Evolutionary conservation across 2,888 invertebrate species (phyloP).

Genomic region (Agrilus mali): DNA sequence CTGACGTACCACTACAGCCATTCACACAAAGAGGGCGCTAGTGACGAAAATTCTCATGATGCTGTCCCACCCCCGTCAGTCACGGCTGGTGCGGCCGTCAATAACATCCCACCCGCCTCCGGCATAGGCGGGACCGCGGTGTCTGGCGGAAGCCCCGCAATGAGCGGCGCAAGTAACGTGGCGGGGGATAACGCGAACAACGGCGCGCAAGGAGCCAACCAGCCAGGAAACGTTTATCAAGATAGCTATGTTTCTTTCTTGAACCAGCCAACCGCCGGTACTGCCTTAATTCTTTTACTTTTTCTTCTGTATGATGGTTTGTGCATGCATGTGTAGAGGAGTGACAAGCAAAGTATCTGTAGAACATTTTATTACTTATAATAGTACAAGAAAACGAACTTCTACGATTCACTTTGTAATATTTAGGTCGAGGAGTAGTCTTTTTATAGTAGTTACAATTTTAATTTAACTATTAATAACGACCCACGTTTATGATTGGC

Average conservation of each 20-base stretch:
- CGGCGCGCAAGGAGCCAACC: constrained; percentile 20
- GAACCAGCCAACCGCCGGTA: constrained; percentile 43
- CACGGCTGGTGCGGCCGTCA: constrained; percentile 9
- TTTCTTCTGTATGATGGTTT: constrained; percentile 23
- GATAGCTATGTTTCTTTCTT: constrained; percentile 57
- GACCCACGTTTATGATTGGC: too few species aligned
- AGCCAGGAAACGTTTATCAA: constrained; percentile 44
- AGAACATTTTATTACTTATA: neutral
- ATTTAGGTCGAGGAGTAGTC: too few species aligned
- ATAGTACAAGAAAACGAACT: neutral
- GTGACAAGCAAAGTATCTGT: constrained; percentile 4
- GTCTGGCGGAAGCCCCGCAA: constrained; percentile 8
- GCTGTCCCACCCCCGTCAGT: constrained; percentile 28
- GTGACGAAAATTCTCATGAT: constrained; percentile 37
- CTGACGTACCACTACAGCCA: constrained; percentile 92
- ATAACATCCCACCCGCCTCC: constrained; percentile 5
- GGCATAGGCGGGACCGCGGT: constrained; percentile 9
- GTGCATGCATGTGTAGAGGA: constrained; percentile 28
- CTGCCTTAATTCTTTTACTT: constrained; percentile 29
- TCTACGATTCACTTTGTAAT: too few species aligned
- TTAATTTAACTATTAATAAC: too few species aligned
- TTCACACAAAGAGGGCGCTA: constrained; percentile 59
- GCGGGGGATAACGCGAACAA: constrained; percentile 22
- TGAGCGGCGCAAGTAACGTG: constrained; percentile 16
- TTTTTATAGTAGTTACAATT: too few species aligned